phyloP scores from a whole-genome alignment of 2,797 vertebrate species.

The Mormyrops boulengeri region DNA sequence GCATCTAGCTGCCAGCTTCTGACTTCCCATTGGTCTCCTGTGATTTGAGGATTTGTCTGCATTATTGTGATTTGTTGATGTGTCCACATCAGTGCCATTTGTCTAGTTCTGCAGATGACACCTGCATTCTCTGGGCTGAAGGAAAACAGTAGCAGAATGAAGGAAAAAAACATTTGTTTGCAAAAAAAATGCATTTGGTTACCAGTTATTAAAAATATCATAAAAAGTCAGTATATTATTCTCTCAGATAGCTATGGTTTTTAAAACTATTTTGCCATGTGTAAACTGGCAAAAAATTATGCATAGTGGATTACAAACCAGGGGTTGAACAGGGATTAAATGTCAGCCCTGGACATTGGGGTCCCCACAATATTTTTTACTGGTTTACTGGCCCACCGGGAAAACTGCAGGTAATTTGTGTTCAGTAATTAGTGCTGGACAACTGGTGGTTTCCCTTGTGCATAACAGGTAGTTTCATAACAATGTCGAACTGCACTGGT shows the following conservation, averaged over 20 bases:
- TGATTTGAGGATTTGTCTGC: neutral
- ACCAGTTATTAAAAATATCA: neutral
- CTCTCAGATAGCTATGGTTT: neutral
- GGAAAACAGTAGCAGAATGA: neutral
- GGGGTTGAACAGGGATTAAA: neutral
- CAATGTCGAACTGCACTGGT: neutral
- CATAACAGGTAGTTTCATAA: neutral
- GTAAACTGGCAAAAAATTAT: neutral
- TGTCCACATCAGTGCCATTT: neutral
- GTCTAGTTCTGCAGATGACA: neutral
- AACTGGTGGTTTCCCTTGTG: neutral
- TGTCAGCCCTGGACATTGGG: neutral
- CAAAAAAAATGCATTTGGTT: neutral
- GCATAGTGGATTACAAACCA: neutral
- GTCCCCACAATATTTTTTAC: neutral
- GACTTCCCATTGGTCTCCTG: conserved; percentile 6
- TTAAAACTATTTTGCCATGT: neutral
- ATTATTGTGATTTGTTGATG: neutral
- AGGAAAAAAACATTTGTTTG: neutral
- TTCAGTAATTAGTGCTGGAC: neutral
- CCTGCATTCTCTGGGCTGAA: neutral
- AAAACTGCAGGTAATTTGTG: neutral
- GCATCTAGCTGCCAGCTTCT: neutral
- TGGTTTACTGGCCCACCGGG: neutral
- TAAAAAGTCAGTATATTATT: neutral